These are phyloP conservation scores for Tursiops truncatus DNA, from an alignment of 2,113 vertebrate genomes.

Conservation along the genomic window DNA sequence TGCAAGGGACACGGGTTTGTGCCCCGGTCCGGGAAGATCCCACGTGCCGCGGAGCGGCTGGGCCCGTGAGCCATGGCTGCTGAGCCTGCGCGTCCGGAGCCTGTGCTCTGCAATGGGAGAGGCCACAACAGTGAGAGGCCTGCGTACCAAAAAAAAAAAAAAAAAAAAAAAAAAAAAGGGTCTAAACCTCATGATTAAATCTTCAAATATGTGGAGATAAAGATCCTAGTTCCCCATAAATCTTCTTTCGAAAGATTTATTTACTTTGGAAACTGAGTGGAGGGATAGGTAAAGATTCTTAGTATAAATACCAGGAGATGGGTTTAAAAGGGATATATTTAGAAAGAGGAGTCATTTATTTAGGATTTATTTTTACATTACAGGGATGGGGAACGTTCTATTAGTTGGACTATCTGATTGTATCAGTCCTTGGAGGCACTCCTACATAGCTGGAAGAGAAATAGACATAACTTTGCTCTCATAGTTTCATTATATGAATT, in stretches of 20 bases:
- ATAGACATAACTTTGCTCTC: not conserved
- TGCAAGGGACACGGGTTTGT: too few relatives aligned
- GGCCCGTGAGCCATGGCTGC: too few relatives aligned
- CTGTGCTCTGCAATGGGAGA: too few relatives aligned
- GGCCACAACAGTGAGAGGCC: too few relatives aligned
- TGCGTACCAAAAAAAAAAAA: too few relatives aligned
- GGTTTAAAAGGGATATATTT: not conserved
- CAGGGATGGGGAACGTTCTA: not conserved
- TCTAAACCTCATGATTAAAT: not conserved
- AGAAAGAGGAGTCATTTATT: slow-evolving; percentile 4
- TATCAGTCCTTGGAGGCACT: not conserved
- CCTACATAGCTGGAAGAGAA: not conserved
- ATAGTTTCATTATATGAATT: not conserved
- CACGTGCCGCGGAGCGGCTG: too few relatives aligned
- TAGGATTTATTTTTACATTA: not conserved
- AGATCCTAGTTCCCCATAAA: not conserved
- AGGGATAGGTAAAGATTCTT: not conserved
- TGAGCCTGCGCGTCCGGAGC: too few relatives aligned
- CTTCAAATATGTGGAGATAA: slow-evolving; percentile 37
- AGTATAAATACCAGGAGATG: not conserved
- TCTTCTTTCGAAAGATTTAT: slow-evolving; percentile 9
- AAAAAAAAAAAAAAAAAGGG: too few relatives aligned
- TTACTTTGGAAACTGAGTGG: not conserved
- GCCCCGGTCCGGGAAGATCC: too few relatives aligned
- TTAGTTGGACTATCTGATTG: not conserved